Percentiles rank a stretch among this genome's conserved stretches.
Conservation (phyloP, 2,113 vertebrate genomes). For the Boleophthalmus pectinirostris region DNA sequence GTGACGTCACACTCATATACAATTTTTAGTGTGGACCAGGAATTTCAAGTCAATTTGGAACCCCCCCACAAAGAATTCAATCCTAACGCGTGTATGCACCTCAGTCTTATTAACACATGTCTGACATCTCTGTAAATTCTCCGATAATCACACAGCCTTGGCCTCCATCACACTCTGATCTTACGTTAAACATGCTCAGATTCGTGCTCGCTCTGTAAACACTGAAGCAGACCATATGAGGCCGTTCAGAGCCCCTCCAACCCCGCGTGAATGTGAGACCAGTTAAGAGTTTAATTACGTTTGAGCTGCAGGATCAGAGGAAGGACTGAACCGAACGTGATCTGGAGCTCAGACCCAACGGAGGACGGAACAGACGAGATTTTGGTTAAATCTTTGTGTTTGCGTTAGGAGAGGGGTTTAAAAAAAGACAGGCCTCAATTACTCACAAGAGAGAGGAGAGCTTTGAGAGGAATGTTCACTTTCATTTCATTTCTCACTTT, state of each 20-base stretch:
- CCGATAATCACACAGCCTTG: not conserved
- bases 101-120: not conserved
- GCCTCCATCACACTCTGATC: not conserved
- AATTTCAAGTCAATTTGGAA: no score
- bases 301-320: conserved; percentile 93
- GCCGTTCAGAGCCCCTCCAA: not conserved
- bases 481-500: not conserved
- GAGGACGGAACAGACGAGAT: not conserved
- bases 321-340: conserved; percentile 64
- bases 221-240: conserved; percentile 87
- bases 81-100: no score
- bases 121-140: not conserved
- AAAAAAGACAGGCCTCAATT: not conserved
- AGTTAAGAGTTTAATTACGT: conserved; percentile 99
- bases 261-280: conserved; percentile 91
- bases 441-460: not conserved
- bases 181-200: not conserved
- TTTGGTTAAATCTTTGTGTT: not conserved
- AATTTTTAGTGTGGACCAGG: no score
- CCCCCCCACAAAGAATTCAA: no score
- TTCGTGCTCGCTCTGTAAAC: conserved; percentile 84
- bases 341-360: conserved; percentile 26
- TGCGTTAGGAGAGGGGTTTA: not conserved
- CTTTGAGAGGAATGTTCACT: not conserved
- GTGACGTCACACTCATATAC: no score